phyloP scores from a whole-genome alignment of 2,888 invertebrate genomes.

The Thymelicus sylvestris region DNA sequence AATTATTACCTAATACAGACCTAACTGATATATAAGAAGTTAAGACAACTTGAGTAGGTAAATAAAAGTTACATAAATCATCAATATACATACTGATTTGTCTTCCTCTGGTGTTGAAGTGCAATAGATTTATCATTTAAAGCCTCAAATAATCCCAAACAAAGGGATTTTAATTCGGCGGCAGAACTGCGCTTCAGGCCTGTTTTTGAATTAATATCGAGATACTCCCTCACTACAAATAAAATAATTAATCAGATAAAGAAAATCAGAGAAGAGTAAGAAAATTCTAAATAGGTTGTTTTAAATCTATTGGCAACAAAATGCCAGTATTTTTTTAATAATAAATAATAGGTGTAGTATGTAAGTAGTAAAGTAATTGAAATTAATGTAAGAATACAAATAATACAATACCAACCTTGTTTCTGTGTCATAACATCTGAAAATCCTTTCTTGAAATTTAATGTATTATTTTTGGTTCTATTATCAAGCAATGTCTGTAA shows the following conservation, averaged over 20 bases:
- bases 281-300: no score
- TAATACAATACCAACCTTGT: constrained; percentile 85
- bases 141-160: constrained; percentile 91
- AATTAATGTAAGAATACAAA: background rate
- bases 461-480: constrained; percentile 89
- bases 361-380: no score
- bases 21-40: constrained; percentile 21
- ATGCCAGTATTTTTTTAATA: no score
- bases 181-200: constrained; percentile 81
- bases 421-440: constrained; percentile 90
- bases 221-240: constrained; percentile 88
- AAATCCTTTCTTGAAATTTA: constrained; percentile 88
- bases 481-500: constrained; percentile 88
- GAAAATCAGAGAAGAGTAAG: no score
- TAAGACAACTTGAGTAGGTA: background rate
- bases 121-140: constrained; percentile 94
- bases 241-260: background rate
- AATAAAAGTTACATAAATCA: background rate
- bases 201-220: constrained; percentile 85
- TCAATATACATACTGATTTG: constrained; percentile 88
- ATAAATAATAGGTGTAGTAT: no score
- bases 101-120: constrained; percentile 92
- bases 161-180: constrained; percentile 90
- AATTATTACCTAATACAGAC: no score
- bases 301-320: no score